Base-by-base conservation (phyloP, 2,797 vertebrate species). In the Labroides dimidiatus region DNA sequence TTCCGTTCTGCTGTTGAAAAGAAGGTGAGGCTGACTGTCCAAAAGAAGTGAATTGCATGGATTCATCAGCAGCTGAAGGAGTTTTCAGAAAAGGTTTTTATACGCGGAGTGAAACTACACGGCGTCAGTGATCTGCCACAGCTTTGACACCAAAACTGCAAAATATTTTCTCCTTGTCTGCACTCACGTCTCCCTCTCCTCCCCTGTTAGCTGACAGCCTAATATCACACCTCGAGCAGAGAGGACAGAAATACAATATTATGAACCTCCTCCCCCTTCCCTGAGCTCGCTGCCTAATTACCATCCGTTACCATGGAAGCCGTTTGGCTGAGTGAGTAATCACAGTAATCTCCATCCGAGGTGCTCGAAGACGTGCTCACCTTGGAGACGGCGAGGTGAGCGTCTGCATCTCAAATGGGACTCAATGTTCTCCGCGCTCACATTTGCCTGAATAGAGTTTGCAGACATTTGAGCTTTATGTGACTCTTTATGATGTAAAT, bases 261-360 rank as follows among this genome's bases (percentile, higher is more conserved):
- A 89, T 79, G 84, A 85, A 74, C 81, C 80, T 68, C 87, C 78
- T 77, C 78, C 78, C 64, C 52, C 55, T 45, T 23, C 63, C 63
- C 63, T 4, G 19, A 63, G 71, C 78, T 51, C 23, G 44, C 80
- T 72, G 80, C 78, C 80, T 92, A 90, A 93, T 89, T 93, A 93
- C 79, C 85, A 71, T 74, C 61, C 45, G 86, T 92, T 80, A 53
- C 91, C 64, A 91, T 93, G 89, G 91, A 87, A 90, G 93, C 92
- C 50, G 57, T 77, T 81, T 84, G 85, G 85, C 87, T 91, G 86
- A 90, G 87, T 82, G 87, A 91, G 89, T 93, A 91, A 93, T 92
- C 89, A 90, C 91, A 92, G 92, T 93, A 91, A 92, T 92, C 92
- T 93, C 86, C 82, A 83, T 84, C 78, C 64, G 73, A 88, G 89